Conservation (phyloP, 2,113 vertebrate species). For the Myrmecobius fasciatus region DNA sequence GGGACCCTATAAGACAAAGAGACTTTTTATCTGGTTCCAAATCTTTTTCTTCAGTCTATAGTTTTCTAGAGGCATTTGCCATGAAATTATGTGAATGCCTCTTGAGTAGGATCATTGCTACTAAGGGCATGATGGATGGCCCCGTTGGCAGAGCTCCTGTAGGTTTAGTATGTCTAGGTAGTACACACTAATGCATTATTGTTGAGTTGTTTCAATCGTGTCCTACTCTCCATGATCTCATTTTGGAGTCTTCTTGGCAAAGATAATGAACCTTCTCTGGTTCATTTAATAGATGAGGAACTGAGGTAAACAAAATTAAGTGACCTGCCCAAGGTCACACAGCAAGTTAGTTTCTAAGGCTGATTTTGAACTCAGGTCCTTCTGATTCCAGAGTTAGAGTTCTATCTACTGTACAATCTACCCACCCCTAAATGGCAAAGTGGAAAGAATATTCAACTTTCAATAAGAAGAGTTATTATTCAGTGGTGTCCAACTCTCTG, state of each 20-base stretch:
- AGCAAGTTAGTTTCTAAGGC: not conserved
- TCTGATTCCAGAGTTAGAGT: not conserved
- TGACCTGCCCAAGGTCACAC: not conserved
- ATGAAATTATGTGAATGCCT: not conserved
- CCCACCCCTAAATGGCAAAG: too few relatives aligned
- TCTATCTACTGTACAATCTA: not conserved
- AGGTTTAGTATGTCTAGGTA: not conserved
- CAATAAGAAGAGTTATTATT: not conserved
- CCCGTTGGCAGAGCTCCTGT: not conserved
- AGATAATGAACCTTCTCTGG: not conserved
- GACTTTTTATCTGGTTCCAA: not conserved
- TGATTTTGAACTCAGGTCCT: not conserved
- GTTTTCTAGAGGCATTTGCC: not conserved
- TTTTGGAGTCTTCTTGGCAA: not conserved
- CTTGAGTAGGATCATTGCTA: not conserved
- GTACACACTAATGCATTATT: not conserved
- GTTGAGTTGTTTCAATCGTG: not conserved
- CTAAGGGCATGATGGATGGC: not conserved
- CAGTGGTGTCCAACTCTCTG: not conserved
- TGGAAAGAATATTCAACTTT: too few relatives aligned
- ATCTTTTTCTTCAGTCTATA: not conserved
- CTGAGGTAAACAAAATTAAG: not conserved
- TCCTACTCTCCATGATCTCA: not conserved
- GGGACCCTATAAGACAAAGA: not conserved
- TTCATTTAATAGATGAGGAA: not conserved